These are phyloP conservation scores for Daboia siamensis DNA, from an alignment of 2,113 vertebrate species.

Conservation along the genomic window DNA sequence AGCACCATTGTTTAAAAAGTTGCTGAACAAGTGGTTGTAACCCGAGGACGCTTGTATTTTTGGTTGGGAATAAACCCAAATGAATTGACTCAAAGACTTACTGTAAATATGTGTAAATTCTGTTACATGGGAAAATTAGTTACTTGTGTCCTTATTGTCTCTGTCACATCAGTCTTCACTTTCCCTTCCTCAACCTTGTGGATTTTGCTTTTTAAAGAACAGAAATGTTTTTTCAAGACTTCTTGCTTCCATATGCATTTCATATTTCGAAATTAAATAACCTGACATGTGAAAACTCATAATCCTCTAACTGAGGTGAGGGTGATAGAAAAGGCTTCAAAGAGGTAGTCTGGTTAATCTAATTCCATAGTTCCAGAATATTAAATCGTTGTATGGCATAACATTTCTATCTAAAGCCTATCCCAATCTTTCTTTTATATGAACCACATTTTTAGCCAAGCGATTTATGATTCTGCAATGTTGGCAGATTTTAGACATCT, in stretches of 20 bases:
- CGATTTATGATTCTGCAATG: not conserved
- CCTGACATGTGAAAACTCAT: not conserved
- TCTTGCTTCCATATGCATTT: not conserved
- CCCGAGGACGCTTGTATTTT: not conserved
- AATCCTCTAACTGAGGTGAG: not conserved
- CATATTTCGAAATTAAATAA: not conserved
- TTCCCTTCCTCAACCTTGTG: not conserved
- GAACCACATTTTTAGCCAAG: not conserved
- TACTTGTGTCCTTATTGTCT: not conserved
- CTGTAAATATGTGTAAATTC: not conserved
- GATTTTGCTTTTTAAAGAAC: not conserved
- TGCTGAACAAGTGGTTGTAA: not conserved
- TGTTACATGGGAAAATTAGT: not conserved
- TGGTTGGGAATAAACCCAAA: not conserved
- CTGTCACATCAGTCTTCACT: not conserved
- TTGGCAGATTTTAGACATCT: not conserved
- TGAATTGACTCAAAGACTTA: not conserved
- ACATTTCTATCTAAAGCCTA: not conserved
- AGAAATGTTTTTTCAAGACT: not conserved
- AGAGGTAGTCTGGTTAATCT: not conserved
- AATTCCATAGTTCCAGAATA: not conserved
- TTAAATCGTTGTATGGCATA: not conserved
- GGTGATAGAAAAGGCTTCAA: not conserved
- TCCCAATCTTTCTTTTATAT: not conserved
- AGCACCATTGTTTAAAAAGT: not conserved